Evolutionary conservation across 2,888 invertebrate species (phyloP).

Genomic region (Rhyacophila evoluta): DNA sequence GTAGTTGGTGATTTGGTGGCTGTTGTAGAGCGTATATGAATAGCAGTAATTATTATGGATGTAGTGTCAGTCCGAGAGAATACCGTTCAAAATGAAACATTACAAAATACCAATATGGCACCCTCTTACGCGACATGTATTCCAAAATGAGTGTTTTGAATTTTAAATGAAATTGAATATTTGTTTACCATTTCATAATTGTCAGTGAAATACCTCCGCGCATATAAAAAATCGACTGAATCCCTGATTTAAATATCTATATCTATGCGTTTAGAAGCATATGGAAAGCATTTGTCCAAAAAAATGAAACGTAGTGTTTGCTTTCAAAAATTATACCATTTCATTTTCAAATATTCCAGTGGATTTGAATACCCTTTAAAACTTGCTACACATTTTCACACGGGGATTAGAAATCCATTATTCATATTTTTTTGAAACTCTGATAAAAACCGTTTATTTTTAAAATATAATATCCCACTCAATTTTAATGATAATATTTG

Average conservation of each 20-base stretch:
- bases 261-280: not conserved
- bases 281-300: slow-evolving; percentile 4
- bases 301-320: not conserved
- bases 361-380: not conserved
- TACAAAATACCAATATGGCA: not conserved
- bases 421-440: not conserved
- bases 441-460: not conserved
- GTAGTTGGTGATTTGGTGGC: not conserved
- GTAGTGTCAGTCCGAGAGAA: not conserved
- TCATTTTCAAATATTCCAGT: not conserved
- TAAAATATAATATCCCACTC: too few species aligned
- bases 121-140: not conserved
- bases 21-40: not conserved
- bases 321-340: not conserved
- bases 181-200: not conserved
- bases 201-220: too few species aligned
- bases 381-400: not conserved
- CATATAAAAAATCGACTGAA: not conserved
- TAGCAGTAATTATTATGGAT: not conserved
- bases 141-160: not conserved
- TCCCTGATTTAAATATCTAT: not conserved
- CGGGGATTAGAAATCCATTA: not conserved
- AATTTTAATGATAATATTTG: too few species aligned
- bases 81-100: slow-evolving; percentile 6
- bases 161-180: not conserved